These are phyloP conservation scores for Procambarus virginalis DNA, from an alignment of 1,140 invertebrate species.

Conservation along the genomic window DNA sequence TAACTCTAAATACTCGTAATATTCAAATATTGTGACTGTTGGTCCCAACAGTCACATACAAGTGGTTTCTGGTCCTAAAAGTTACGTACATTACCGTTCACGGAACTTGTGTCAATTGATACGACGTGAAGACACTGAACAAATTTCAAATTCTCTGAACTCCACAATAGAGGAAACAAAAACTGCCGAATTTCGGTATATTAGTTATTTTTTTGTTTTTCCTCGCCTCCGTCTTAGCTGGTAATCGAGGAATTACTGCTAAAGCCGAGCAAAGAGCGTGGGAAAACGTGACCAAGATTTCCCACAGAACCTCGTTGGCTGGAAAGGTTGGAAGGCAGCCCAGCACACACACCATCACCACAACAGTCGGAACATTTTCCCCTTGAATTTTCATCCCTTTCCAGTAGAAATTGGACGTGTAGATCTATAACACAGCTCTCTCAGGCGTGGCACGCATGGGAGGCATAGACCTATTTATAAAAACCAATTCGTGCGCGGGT, in stretches of 20 bases:
- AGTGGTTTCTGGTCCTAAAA: too few species aligned
- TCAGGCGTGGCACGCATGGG: too few species aligned
- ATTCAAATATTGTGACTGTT: too few species aligned
- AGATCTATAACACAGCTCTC: neutral
- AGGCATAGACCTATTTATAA: too few species aligned
- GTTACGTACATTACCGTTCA: neutral
- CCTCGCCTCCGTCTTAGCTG: constrained; percentile 24
- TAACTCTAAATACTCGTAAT: too few species aligned
- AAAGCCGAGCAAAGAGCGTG: constrained; percentile 63
- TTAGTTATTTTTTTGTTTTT: constrained; percentile 15
- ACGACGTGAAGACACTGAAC: neutral
- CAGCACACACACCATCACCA: neutral
- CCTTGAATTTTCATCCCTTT: neutral
- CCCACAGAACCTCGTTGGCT: constrained; percentile 57
- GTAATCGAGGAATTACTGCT: constrained; percentile 62
- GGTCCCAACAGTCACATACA: too few species aligned
- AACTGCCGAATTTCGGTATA: constrained; percentile 29
- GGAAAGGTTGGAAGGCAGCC: constrained; percentile 1
- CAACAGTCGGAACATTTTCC: neutral
- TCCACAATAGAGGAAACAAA: neutral
- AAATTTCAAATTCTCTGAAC: neutral
- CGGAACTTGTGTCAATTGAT: neutral
- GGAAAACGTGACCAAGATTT: constrained; percentile 55
- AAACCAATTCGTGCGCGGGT: too few species aligned
- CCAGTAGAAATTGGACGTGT: neutral